Base-by-base conservation (phyloP, 2,888 invertebrate genomes). In the Spodoptera picta region DNA sequence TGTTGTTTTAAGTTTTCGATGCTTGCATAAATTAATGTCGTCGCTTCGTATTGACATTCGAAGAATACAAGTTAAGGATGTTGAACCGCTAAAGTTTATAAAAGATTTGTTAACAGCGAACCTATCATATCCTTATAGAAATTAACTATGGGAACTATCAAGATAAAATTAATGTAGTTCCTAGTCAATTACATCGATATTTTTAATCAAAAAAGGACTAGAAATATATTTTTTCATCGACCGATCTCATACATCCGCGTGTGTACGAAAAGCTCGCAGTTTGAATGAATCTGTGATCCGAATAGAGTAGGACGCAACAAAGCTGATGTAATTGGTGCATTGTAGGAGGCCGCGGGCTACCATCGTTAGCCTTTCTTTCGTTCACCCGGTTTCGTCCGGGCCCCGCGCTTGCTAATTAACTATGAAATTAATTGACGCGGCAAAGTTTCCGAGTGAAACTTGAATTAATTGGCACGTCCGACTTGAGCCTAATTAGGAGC, bases 371-470 rank as follows among this genome's bases (percentile, higher is more conserved):
- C 91, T 92, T 93, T 93, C 92, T 93, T 92, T 90, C 88, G 84
- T 85, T 87, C 89, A 84, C 88, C 90, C 88, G 90, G 94, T 92
- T 92, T 93, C 92, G 93, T 92, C 91, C 91, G 72, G 74, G 67
- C 81, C 77, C 78, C 76, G 75, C 82, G 87, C 90, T 89, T 90
- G 92, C 93, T 94, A 94, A 94, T 94, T 94, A 94, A 94, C 93
- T 94, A 94, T 94, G 94, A 94, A 94, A 94, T 94, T 94, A 94
- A 94, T 94, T 94, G 94, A 94, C 93, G 94, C 92, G 90, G 94
- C 92, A 92, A 94, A 94, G 92, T 94, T 94, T 93, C 92, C 90
- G 90, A 92, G 92, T 92, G 93, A 94, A 94, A 94, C 94, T 94
- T 94, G 94, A 94, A 93, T 94, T 94, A 94, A 94, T 94, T 94